phyloP scores from a whole-genome alignment of 2,888 invertebrate genomes.

The Ferrisia virgata region DNA sequence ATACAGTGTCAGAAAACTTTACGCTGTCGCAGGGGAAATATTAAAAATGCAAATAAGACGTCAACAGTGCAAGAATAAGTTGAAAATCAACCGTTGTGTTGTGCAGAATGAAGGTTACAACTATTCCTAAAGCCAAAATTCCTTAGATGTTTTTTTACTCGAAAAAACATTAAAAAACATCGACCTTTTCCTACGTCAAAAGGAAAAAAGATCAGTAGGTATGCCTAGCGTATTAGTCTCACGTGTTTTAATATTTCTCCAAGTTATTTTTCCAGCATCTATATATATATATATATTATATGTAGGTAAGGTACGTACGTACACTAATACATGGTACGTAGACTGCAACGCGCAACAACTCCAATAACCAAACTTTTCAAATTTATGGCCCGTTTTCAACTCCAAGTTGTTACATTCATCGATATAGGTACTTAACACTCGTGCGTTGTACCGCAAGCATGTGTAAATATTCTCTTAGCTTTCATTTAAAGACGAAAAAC shows the following conservation, averaged over 20 bases:
- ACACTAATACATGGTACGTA: too few relatives aligned
- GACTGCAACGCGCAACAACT: not conserved
- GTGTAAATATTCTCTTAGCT: not conserved
- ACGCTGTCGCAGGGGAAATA: constrained; percentile 22
- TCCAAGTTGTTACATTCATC: not conserved
- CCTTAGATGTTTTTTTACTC: not conserved
- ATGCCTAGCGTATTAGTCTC: not conserved
- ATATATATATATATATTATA: too few relatives aligned
- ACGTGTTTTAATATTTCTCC: constrained; percentile 10
- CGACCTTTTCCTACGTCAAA: not conserved
- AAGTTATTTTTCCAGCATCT: not conserved
- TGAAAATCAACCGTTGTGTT: constrained; percentile 21
- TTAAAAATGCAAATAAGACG: constrained; percentile 30
- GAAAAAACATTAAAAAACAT: not conserved
- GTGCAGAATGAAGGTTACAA: not conserved
- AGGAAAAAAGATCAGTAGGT: not conserved
- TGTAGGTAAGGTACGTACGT: too few relatives aligned
- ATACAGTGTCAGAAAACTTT: constrained; percentile 23
- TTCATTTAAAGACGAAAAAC: not conserved
- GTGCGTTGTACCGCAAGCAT: not conserved
- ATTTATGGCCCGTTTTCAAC: not conserved
- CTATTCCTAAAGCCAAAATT: not conserved
- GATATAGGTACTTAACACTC: not conserved
- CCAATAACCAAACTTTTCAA: constrained; percentile 7
- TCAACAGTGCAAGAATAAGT: constrained; percentile 17